Evolutionary conservation across 2,113 vertebrate genomes (phyloP).

Genomic region (Percina caprodes): DNA sequence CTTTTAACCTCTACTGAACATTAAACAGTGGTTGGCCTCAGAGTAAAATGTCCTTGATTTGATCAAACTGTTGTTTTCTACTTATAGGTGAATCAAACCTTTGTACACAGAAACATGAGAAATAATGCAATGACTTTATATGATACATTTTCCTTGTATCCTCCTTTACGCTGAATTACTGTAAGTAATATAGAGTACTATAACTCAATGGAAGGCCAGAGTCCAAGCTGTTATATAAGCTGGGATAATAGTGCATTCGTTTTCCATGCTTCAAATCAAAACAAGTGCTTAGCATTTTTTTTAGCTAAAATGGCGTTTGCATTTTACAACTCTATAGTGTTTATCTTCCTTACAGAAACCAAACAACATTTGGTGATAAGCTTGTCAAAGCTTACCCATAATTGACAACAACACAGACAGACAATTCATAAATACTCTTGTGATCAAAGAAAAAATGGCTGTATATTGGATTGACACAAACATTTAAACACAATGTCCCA

Average conservation of each 20-base stretch:
- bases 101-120: not conserved
- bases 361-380: not conserved
- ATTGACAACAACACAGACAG: not conserved
- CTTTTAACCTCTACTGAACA: conserved; percentile 6
- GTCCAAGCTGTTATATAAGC: conserved; percentile 12
- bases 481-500: not conserved
- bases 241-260: conserved; percentile 22
- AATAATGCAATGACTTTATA: not conserved
- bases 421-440: not conserved
- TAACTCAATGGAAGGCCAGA: conserved; percentile 37
- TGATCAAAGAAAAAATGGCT: not conserved
- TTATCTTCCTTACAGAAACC: not conserved
- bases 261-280: conserved; percentile 18
- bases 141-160: conserved; percentile 11
- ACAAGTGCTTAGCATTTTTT: conserved; percentile 17
- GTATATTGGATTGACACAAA: not conserved
- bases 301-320: not conserved
- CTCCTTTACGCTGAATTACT: not conserved
- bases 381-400: not conserved
- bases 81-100: conserved; percentile 17
- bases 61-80: not conserved
- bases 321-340: not conserved
- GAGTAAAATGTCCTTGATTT: conserved; percentile 6
- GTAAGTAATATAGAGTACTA: not conserved
- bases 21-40: not conserved